Evolutionary conservation across 2,113 vertebrate species (phyloP), one percentile per base, ranked within the genome.

Genomic region (Microtus pennsylvanicus): DNA sequence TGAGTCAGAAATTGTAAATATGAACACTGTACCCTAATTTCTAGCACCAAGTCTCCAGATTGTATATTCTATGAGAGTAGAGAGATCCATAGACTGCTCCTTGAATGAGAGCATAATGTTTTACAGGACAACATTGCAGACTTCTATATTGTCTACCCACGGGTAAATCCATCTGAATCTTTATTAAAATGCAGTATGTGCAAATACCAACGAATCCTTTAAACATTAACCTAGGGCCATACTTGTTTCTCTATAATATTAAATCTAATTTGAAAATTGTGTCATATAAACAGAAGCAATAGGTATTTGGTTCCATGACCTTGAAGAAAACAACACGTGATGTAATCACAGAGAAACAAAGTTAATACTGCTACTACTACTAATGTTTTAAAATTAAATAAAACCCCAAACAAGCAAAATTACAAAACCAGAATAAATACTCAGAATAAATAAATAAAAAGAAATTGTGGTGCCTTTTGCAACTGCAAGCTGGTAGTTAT

Each of bases 271-370:
- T 63, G 55, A 52, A 85, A 86, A 30, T 33, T 24, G 24, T 87
- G 83, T 96, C 24, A 22, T 90, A 65, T 85, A 90, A 91, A 92
- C 16, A 69, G 69, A 88, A 89, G 6, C 24, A 58, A 55, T 65
- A 90, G 72, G 24, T 7, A 42, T 89, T 55, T 63, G 22, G 47
- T 47, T 90, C 5, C 38, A 85, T 72, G 4, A n/a, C 22, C 76
- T 88, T 89, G 30, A 4, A 19, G 74, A 90, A 45, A 5, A n/a
- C 0, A 74, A 67, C 0, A 47, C 70, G 45, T 17, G 55, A 58
- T 30, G 1, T n/a, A 95, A 88, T 90, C 63, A 80, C 33, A 93
- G 42, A 94, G 38, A 92, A 94, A 96, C 87, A 91, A 55, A 35
- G 87, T 83, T 45, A 86, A 26, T 50, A 47, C 24, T 76, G 3